phyloP scores from a whole-genome alignment of 2,888 invertebrate genomes.

The Lamellibrachia satsuma region DNA sequence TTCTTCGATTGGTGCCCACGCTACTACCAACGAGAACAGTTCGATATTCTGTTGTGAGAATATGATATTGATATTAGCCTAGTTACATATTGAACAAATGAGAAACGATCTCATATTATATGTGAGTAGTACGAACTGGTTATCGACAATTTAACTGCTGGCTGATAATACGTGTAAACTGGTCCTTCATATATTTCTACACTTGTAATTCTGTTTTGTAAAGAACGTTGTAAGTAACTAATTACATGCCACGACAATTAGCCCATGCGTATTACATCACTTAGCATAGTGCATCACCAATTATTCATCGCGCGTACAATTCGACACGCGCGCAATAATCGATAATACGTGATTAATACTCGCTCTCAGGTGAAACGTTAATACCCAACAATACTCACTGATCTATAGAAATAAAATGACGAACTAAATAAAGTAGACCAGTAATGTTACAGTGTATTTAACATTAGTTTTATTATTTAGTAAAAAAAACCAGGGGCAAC shows the following conservation, averaged over 20 bases:
- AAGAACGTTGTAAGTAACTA: neutral
- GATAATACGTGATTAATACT: neutral
- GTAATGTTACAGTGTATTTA: too few species aligned
- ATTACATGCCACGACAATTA: neutral
- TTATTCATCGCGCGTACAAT: neutral
- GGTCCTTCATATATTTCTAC: neutral
- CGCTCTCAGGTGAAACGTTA: neutral
- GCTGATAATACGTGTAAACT: neutral
- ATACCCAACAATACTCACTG: neutral
- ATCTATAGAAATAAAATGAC: neutral
- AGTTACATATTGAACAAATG: too few species aligned
- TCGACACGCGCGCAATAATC: neutral
- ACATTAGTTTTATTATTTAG: too few species aligned
- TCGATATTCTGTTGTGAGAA: too few species aligned
- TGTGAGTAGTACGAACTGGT: neutral
- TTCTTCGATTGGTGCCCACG: too few species aligned
- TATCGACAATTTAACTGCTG: neutral
- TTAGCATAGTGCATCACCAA: neutral
- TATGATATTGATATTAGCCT: too few species aligned
- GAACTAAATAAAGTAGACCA: too few species aligned
- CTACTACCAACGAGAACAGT: too few species aligned
- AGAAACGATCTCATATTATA: neutral
- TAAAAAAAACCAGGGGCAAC: too few species aligned
- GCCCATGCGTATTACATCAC: neutral
- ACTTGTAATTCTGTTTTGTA: neutral